Base-by-base conservation (phyloP, 2,797 vertebrate species). In the Euphonia xanthogaster region DNA sequence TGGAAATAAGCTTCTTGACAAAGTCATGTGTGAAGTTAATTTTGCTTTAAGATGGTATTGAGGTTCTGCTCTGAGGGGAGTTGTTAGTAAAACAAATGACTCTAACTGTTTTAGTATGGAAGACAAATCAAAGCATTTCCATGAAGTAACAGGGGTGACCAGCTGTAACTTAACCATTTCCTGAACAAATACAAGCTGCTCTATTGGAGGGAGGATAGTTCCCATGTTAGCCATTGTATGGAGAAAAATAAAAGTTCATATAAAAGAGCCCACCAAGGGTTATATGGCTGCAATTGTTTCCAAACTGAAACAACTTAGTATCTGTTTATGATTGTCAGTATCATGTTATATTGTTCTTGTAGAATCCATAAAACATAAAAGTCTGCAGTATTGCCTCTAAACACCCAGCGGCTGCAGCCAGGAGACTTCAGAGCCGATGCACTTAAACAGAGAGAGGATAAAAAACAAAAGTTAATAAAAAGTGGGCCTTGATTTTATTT, bases 181-280 rank as follows among this genome's bases (percentile, higher is more conserved):
- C 94, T 96, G 95, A 97, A 73, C 94, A 97, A 95, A 95, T 93
- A 84, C 91, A 98, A 97, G 85, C 91, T 95, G 70, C 78, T 93
- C 58, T 55, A 65, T 93, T 96, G 95, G 82, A 65, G 47, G 76
- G 92, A 57, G 92, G 78, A 95, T 55, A 94, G 93, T 95, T 98
- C 95, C 94, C 86, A 18, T 94, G 95, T 97, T 94, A 97, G 95
- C 93, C 94, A 93, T 93, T 98, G 94, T 95, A 88, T 8, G 28
- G 88, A 97, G 97, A 95, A 96, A 97, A 97, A 95, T 83, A 97
- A 97, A 96, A 97, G 94, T 95, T 97, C 95, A 68, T 94, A 97
- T 97, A 97, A 98, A 98, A 97, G 95, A 97, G 97, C 92, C 95
- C 97, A 97, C 97, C 94, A 96, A 97, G 85, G 90, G 94, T 98